Evolutionary conservation across 2,888 invertebrate genomes (phyloP).

Genomic region (Chrysodeixis includens): DNA sequence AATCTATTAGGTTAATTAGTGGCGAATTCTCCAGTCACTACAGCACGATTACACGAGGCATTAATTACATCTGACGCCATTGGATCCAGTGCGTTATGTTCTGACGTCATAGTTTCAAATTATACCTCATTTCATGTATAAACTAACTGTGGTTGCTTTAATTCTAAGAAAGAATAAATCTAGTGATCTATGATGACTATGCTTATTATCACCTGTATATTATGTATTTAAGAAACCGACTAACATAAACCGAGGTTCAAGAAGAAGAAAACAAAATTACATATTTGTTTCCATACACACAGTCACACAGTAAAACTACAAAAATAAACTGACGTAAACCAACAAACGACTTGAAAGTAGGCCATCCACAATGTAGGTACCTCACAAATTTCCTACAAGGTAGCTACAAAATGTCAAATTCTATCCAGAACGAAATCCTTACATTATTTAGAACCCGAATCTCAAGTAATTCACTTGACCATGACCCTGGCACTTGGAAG

Average conservation of each 20-base stretch:
- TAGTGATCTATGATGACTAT: too few species aligned
- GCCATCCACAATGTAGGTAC: too few species aligned
- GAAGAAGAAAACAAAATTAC: too few species aligned
- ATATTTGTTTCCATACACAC: too few species aligned
- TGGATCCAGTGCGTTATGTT: slow-evolving; percentile 32
- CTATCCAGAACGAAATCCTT: background rate
- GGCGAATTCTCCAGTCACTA: slow-evolving; percentile 36
- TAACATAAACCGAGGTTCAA: too few species aligned
- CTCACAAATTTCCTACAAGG: too few species aligned
- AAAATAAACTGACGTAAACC: too few species aligned
- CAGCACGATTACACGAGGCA: slow-evolving; percentile 37
- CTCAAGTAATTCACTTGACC: background rate
- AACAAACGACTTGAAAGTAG: too few species aligned
- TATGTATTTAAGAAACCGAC: too few species aligned
- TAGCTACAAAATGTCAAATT: background rate
- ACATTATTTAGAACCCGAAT: background rate
- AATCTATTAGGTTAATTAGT: slow-evolving; percentile 34
- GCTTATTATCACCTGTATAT: too few species aligned
- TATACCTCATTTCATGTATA: background rate
- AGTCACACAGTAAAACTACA: too few species aligned
- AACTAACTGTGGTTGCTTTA: background rate
- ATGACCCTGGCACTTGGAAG: slow-evolving; percentile 2
- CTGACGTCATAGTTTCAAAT: slow-evolving; percentile 20
- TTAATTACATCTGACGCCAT: slow-evolving; percentile 47
- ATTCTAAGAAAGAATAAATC: too few species aligned